phyloP scores from a whole-genome alignment of 2,113 vertebrate species.

The Corythornis madagascariensis region DNA sequence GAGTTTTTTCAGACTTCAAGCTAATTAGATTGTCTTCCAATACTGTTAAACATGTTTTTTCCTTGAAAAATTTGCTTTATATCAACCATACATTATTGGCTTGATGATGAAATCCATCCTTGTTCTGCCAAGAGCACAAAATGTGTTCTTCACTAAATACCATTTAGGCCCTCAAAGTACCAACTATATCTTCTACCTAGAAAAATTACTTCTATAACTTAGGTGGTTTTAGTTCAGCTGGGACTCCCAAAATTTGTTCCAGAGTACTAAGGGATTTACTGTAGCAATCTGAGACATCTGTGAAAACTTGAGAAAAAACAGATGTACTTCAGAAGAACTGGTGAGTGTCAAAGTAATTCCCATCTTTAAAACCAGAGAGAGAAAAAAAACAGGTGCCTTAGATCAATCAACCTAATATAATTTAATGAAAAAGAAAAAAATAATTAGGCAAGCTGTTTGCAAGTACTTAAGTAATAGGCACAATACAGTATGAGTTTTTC shows the following conservation, averaged over 20 bases:
- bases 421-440: too few species aligned
- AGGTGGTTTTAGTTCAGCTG: neutral
- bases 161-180: neutral
- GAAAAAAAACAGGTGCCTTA: neutral
- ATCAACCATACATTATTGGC: neutral
- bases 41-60: neutral
- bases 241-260: neutral
- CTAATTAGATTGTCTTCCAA: neutral
- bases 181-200: neutral
- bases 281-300: neutral
- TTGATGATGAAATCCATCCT: neutral
- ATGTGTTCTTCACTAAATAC: neutral
- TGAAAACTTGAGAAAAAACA: neutral
- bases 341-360: neutral
- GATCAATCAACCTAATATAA: neutral
- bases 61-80: neutral
- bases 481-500: neutral
- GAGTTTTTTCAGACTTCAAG: neutral
- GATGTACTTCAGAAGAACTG: neutral
- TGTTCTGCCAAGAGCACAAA: neutral
- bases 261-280: neutral
- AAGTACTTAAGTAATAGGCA: neutral
- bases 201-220: neutral
- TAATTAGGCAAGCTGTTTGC: neutral
- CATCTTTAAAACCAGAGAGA: neutral